phyloP scores from a whole-genome alignment of 2,113 vertebrate species.

The Heloderma charlesbogerti region DNA sequence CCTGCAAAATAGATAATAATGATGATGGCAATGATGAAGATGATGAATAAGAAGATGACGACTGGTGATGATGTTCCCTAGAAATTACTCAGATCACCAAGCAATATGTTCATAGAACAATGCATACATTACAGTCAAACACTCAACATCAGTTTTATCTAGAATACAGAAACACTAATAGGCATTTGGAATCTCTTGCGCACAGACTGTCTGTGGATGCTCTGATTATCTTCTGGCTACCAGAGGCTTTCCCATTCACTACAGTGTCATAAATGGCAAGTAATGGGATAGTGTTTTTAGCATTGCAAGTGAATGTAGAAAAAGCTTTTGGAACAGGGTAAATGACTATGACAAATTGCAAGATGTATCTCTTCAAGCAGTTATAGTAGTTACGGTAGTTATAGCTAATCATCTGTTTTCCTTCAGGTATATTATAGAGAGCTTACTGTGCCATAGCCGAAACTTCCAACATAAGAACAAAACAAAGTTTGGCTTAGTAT shows the following conservation, averaged over 20 bases:
- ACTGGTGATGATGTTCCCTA: no score
- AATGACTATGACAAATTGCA: not conserved
- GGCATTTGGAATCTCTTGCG: not conserved
- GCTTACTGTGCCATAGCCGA: constrained; percentile 30
- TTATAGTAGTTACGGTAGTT: not conserved
- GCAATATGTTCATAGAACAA: no score
- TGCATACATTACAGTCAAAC: not conserved
- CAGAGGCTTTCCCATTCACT: not conserved
- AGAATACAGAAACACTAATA: not conserved
- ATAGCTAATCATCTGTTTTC: constrained; percentile 42
- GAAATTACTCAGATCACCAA: no score
- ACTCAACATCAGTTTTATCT: not conserved
- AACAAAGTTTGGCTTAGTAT: not conserved
- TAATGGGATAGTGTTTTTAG: not conserved
- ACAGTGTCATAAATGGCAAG: not conserved
- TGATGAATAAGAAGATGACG: no score
- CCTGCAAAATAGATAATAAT: no score
- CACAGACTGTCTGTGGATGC: not conserved
- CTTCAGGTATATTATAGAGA: constrained; percentile 51
- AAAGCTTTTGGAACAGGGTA: not conserved
- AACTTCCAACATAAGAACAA: constrained; percentile 41
- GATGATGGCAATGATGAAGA: no score
- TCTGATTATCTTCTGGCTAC: not conserved
- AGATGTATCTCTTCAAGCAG: not conserved
- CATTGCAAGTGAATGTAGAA: not conserved